Conservation (phyloP, 2,888 invertebrate species). For the Stenoptilia bipunctidactyla region DNA sequence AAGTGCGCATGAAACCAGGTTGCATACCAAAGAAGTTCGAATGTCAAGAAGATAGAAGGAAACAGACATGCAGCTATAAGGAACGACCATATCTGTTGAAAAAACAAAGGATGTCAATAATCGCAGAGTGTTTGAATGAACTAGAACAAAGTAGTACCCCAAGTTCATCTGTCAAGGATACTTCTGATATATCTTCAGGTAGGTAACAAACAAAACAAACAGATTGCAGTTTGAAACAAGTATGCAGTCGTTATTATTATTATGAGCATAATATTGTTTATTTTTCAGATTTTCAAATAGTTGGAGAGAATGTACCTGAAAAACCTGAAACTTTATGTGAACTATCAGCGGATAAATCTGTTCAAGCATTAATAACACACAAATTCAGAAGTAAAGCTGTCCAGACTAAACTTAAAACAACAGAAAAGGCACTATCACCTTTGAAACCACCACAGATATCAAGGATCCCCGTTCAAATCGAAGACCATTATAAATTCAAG, state of each 20-base stretch:
- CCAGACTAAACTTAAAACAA: too few relatives aligned
- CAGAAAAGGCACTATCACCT: too few relatives aligned
- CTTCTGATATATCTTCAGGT: not conserved
- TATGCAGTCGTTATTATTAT: not conserved
- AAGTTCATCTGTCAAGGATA: conserved; percentile 4
- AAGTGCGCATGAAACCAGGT: conserved; percentile 13
- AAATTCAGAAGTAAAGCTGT: conserved; percentile 16
- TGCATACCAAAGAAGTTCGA: conserved; percentile 16
- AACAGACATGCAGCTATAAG: conserved; percentile 8
- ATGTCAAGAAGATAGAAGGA: conserved; percentile 16
- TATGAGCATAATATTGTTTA: too few relatives aligned
- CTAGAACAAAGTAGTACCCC: conserved; percentile 5
- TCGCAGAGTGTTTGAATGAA: conserved; percentile 9
- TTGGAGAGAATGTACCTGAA: too few relatives aligned
- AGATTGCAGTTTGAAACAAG: not conserved
- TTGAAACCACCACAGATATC: too few relatives aligned
- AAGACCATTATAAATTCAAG: too few relatives aligned
- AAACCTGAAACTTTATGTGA: too few relatives aligned
- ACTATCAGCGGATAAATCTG: too few relatives aligned
- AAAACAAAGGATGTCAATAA: conserved; percentile 8
- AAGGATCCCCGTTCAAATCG: too few relatives aligned
- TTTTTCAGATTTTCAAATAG: too few relatives aligned
- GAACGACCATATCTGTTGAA: conserved; percentile 10
- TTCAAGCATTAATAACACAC: conserved; percentile 10
- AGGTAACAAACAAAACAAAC: not conserved